Base-by-base conservation (phyloP, 2,113 vertebrate genomes). In the Asarcornis scutulata region DNA sequence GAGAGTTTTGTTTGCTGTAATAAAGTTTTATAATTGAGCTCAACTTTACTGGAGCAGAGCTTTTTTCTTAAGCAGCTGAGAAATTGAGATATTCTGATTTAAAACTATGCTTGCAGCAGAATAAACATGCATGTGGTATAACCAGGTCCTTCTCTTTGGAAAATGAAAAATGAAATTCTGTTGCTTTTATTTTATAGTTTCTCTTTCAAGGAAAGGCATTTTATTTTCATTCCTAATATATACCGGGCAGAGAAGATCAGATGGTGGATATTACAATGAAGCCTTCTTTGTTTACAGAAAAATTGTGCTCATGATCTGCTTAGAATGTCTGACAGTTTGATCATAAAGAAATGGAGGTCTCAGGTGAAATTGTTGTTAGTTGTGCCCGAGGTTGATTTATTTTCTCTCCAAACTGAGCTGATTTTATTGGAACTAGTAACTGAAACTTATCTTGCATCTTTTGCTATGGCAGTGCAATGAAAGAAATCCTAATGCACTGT, bases 1-100 rank as follows among this genome's bases (percentile, higher is more conserved):
- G 26, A 69, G 44, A 14, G 69, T 89, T 93, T 92, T 96, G 83
- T 96, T 96, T 96, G 77, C 88, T 89, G 44, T 91, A 94, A 94
- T 85, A 91, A 95, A 83, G 62, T 95, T 73, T 74, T 96, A 46
- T 74, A 93, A 96, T 46, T 87, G 78, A 87, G 80, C 66, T 91
- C 64, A 72, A 40, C 66, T 91, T 91, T 53, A 81, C 50, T 91
- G 77, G 34, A 73, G 32, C 22, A 78, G 44, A 62, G 48, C 17
- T 81, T 93, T 83, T 86, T 78, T 44, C 68, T 90, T 36, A 53
- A 91, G 23, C 11, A 80, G n/a, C 38, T 85, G 77, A 89, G 74
- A 82, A 93, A 69, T 11, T 3, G 48, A 88, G 71, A 62, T 76
- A 86, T 88, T 95, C 69, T 72, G 56, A 82, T 84, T 66, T 0